Conservation (phyloP, 2,888 invertebrate species). For the Pseudoips prasinana region DNA sequence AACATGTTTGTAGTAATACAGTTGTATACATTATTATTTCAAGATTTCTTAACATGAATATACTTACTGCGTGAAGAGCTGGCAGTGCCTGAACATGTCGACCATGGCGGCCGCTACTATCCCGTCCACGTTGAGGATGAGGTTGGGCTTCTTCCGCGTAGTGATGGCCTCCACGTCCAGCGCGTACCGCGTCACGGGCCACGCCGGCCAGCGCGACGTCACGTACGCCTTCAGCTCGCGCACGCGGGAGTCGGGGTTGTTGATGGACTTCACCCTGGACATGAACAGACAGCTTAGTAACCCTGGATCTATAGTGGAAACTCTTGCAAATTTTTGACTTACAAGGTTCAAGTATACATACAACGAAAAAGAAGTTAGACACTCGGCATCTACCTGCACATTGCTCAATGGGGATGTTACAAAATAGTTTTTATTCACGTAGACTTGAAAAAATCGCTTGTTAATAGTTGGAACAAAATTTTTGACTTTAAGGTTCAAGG, state of each 20-base stretch:
- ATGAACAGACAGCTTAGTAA: too few relatives aligned
- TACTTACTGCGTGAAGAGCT: slow-evolving; percentile 93
- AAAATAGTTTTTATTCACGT: too few relatives aligned
- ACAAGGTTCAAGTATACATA: too few relatives aligned
- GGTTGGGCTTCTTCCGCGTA: slow-evolving; percentile 99
- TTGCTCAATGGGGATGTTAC: too few relatives aligned
- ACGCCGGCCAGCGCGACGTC: slow-evolving; percentile 94
- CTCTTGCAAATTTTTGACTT: too few relatives aligned
- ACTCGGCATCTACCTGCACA: neutral
- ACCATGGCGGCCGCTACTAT: slow-evolving; percentile 99
- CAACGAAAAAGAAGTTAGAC: neutral
- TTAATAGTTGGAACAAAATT: too few relatives aligned
- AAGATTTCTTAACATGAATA: too few relatives aligned
- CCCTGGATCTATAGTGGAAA: neutral
- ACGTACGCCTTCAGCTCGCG: slow-evolving; percentile 98
- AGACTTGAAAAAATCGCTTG: too few relatives aligned
- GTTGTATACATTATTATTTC: too few relatives aligned
- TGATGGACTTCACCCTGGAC: slow-evolving; percentile 90
- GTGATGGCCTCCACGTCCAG: slow-evolving; percentile 99
- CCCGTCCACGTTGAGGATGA: slow-evolving; percentile 99
- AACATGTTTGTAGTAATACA: too few relatives aligned
- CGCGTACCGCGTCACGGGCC: slow-evolving; percentile 97
- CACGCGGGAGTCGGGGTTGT: slow-evolving; percentile 99
- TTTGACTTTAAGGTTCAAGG: too few relatives aligned
- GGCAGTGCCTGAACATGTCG: slow-evolving; percentile 96